Evolutionary conservation across 2,888 invertebrate species (phyloP), one percentile per base, ranked within the genome.

Genomic region (Tetragnatha montana): DNA sequence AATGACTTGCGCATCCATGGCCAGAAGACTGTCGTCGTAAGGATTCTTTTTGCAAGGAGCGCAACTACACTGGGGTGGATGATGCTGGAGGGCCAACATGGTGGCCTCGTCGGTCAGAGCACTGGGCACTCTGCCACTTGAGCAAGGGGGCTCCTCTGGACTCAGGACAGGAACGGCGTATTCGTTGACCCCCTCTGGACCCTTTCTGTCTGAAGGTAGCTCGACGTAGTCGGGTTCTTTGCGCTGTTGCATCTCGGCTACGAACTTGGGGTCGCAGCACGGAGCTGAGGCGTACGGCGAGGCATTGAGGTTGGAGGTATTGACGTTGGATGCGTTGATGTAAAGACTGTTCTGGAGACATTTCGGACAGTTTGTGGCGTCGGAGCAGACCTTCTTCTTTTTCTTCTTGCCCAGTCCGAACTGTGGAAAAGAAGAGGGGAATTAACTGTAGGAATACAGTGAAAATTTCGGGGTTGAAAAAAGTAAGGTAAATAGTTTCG

Each of bases 1-100:
- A 7, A 85, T 86, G 22, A 91, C 88, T 88, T 91, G 91, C 10
- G 91, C 79, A 74, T 91, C 91, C 91, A 91, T 91, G 1, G 91
- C 88, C 8, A 91, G 14, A 7, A 88, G 69, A 17, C 81, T 81
- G 19, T 86, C 88, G 14, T 91, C 86, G 6, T 88, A 85, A 14
- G 86, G 60, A 22, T 81, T 51, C 8, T 85, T 71, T 60, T 85
- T 22, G 70, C 88, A 91, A 10, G 74, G 50, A 21, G 76, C 60
- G 49, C 91, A 91, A 17, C 78, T 19, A 51, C 91, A 91, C 51
- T 47, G 70, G 19, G 49, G 81, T 51, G 78, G 50, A 60, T 82
- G 82, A 19, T 82, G 73, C n/a, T 60, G 51, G 60, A n/a, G 17
- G 81, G 81, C 50, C 17, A 81, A 1, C 50, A 71, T 19, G 21